These are phyloP conservation scores for Diorhabda carinulata DNA, from an alignment of 1,140 invertebrate species.

Conservation along the genomic window DNA sequence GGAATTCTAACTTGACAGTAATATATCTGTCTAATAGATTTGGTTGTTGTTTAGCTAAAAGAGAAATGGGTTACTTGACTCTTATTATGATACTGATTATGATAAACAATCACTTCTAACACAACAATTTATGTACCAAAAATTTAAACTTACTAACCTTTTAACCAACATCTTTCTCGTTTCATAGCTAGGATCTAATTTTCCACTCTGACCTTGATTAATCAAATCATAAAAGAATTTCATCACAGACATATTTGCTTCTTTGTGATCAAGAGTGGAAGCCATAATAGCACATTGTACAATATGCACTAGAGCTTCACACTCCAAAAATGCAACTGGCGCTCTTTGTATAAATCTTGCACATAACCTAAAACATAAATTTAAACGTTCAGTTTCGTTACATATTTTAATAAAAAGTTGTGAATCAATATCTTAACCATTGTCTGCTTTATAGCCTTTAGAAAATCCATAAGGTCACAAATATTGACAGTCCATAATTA, in stretches of 20 bases:
- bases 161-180: constrained; percentile 55
- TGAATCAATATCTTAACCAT: too few species aligned
- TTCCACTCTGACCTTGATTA: constrained; percentile 57
- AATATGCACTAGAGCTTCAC: constrained; percentile 66
- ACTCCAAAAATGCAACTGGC: constrained; percentile 75
- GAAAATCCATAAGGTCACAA: too few species aligned
- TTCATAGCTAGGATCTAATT: constrained; percentile 43
- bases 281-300: constrained; percentile 80
- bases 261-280: constrained; percentile 84
- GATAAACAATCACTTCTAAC: too few species aligned
- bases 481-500: too few species aligned
- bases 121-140: too few species aligned
- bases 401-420: not conserved
- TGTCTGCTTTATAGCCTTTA: too few species aligned
- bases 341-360: constrained; percentile 81
- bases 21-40: too few species aligned
- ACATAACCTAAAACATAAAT: constrained; percentile 30
- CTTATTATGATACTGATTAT: too few species aligned
- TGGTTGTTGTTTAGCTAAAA: too few species aligned
- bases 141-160: constrained; percentile 29
- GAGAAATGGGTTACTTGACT: too few species aligned
- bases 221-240: constrained; percentile 86
- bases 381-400: not conserved
- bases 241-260: constrained; percentile 94
- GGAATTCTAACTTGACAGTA: too few species aligned